A percentile compares a stretch with the other conserved stretches of the same genome.
Evolutionary conservation across 2,113 vertebrate species (phyloP).

Genomic region (Chaetodon trifascialis): DNA sequence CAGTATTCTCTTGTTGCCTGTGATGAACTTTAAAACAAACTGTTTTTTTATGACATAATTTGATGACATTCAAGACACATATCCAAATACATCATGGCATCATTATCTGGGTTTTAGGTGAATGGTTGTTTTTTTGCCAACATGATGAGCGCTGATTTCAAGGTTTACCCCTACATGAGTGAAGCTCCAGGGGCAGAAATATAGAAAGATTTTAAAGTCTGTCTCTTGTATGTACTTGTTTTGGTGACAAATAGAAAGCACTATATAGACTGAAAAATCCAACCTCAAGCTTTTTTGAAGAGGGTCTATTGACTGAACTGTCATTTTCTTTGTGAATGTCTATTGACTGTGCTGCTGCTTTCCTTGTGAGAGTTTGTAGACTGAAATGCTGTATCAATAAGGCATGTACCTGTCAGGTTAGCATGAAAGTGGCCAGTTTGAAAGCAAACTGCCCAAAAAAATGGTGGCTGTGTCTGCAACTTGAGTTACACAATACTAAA

Average conservation of each 20-base stretch:
- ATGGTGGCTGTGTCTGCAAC: neutral
- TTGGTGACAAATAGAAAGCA: neutral
- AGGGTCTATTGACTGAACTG: slow-evolving; percentile 30
- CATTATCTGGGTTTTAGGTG: neutral
- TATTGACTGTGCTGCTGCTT: slow-evolving; percentile 34
- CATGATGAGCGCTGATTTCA: neutral
- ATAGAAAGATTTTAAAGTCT: neutral
- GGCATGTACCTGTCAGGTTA: neutral
- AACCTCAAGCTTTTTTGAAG: neutral
- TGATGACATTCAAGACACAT: neutral
- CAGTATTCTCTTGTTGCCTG: neutral
- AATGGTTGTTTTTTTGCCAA: neutral
- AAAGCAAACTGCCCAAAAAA: neutral
- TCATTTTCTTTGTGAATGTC: slow-evolving; percentile 33
- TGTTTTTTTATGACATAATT: neutral
- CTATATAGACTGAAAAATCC: neutral
- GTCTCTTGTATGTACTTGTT: neutral
- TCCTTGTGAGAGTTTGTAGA: slow-evolving; percentile 18
- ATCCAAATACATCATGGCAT: neutral
- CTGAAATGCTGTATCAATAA: slow-evolving; percentile 19
- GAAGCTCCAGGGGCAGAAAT: neutral
- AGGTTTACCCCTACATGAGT: neutral
- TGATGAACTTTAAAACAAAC: slow-evolving; percentile 11
- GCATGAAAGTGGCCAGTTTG: neutral
- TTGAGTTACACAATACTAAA: neutral